Base-by-base conservation (phyloP, 1,140 invertebrate genomes). In the Megalonaias nervosa region DNA sequence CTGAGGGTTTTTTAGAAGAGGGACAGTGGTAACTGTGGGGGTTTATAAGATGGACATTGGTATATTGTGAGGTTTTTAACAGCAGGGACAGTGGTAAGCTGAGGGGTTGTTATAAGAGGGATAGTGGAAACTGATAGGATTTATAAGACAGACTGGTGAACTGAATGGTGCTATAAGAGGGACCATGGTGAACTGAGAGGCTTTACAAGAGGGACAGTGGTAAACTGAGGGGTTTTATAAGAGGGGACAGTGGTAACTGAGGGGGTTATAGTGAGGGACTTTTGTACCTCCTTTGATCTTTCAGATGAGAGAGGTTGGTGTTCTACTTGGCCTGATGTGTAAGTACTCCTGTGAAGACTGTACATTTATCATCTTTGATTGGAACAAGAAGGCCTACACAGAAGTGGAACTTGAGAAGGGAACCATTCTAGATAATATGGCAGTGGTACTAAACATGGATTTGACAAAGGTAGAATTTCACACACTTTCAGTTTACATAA, bases 271-370 rank as follows among this genome's bases (percentile, higher is more conserved):
- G 38, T 48, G 6, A 11, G 38, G 38, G 6, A 48, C 6, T 11
- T 9, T 48, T 11, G 38, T 48, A 48, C 1, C 72, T 21, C 57
- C 61, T 60, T 57, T 69, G 61, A 55, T 75, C 38, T 82, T 82
- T 64, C 69, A 91, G 91, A 81, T 89, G 70, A 76, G 76, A 31
- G 87, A 91, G 70, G 84, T 91, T 58, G 87, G 85, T 19, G 71
- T 90, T 13, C 72, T 92, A 66, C 80, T 92, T 71, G 90, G 87
- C 15, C 76, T 92, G 80, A 92, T 92, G 91, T 92, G 90, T 79
- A 90, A 91, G 77, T 88, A 90, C 75, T 88, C 90, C 0, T 92
- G 91, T 88, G 91, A 92, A 77, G 84, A 90, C 14, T 88, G 89
- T 78, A 81, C 86, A 26, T 69, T 92, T 78, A 67, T 90, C 38